Base-by-base conservation (phyloP, 2,113 vertebrate genomes). In the Rousettus leschenaultii region DNA sequence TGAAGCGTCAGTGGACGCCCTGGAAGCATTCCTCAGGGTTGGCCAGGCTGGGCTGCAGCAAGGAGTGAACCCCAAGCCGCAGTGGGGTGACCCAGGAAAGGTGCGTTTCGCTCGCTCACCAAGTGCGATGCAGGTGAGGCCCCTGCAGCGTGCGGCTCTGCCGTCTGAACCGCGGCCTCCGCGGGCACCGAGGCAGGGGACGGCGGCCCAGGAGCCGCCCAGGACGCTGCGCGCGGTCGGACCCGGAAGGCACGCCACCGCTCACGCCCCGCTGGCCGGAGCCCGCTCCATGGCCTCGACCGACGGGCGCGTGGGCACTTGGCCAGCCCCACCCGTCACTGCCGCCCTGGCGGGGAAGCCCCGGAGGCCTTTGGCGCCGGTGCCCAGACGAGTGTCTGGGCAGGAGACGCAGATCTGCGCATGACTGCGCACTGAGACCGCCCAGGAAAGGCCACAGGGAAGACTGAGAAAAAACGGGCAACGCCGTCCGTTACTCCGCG, bases 21-120 rank as follows among this genome's bases (percentile, higher is more conserved):
- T 55, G 40, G 24, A 53, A 33, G n/a, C 0, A 0, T 10, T 0
- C 6, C n/a, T 24, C 33, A 24, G 51, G 19, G n/a, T 0, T 43
- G 55, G 15, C 38, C 45, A 35, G 38, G 30, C 53, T 14, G 59
- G 45, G 59, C 79, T 51, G 10, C 35, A 38, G 30, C 43, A 4
- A 26, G 28, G 22, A 9, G 21, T 3, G 19, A 45, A 1, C 48
- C 73, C 83, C 61, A 7, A 16, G 6, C 38, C 19, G 65, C 83
- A 24, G 24, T 4, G 26, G 4, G 24, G 57, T 5, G 0, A 9
- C 59, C 74, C 48, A 28, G 61, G 75, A 15, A 28, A 78, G 14
- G 5, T 10, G 30, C 9, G 8, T 7, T 21, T 28, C 4, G 0
- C 33, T 55, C 22, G 26, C 43, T 48, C 85, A 35, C 55, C 2